phyloP scores from a whole-genome alignment of 1,140 invertebrate genomes.

The Rhynchophorus ferrugineus region DNA sequence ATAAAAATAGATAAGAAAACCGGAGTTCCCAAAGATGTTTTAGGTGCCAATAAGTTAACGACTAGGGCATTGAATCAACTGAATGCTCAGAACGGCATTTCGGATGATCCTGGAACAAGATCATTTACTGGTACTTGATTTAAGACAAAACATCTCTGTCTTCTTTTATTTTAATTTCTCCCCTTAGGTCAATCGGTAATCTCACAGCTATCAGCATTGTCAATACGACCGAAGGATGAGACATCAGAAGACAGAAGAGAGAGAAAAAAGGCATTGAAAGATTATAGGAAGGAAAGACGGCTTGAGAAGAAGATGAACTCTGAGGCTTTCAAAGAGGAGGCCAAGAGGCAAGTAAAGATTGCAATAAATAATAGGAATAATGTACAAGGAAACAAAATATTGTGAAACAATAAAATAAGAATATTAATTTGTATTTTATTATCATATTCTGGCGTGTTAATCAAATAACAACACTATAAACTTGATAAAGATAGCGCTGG shows the following conservation, averaged over 20 bases:
- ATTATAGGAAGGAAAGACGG: constrained; percentile 75
- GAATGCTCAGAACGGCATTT: constrained; percentile 45
- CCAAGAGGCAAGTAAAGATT: constrained; percentile 72
- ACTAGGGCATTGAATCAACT: constrained; percentile 59
- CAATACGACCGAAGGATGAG: constrained; percentile 74
- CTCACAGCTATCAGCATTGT: constrained; percentile 61
- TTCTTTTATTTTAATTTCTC: background rate
- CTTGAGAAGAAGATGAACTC: constrained; percentile 81
- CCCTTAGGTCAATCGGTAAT: constrained; percentile 57
- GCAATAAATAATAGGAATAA: constrained; percentile 65
- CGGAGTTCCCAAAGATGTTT: constrained; percentile 61
- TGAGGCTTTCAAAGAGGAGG: constrained; percentile 81
- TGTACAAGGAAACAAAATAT: constrained; percentile 60
- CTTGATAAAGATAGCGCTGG: no score
- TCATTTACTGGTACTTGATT: constrained; percentile 32
- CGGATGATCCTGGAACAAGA: constrained; percentile 37
- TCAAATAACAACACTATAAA: no score
- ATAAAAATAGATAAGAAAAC: constrained; percentile 65
- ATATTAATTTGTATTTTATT: no score
- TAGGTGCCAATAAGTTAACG: constrained; percentile 57
- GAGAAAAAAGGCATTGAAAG: constrained; percentile 75
- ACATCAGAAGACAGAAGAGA: constrained; percentile 70
- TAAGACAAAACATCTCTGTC: background rate
- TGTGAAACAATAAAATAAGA: constrained; percentile 10
- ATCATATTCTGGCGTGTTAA: no score